Percentiles rank a stretch among this genome's conserved stretches.
Evolutionary conservation across 1,140 invertebrate genomes (phyloP).

Genomic region (Saxidomus purpurata): DNA sequence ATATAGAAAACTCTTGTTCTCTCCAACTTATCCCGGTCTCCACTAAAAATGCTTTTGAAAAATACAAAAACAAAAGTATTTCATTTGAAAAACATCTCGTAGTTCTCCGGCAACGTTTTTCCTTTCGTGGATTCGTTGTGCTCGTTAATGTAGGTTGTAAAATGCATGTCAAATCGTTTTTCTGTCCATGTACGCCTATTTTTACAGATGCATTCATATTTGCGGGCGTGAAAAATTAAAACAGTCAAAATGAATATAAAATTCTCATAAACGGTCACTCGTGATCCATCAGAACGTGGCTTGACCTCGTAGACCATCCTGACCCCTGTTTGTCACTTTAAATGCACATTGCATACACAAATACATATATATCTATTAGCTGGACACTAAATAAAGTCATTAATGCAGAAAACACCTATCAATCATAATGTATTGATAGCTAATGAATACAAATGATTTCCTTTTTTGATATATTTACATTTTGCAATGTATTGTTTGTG

Average conservation of each 20-base stretch:
- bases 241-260: not conserved
- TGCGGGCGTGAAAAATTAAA: not conserved
- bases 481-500: not conserved
- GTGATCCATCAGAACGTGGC: not conserved
- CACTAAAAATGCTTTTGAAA: no score
- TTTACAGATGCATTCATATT: no score
- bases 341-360: not conserved
- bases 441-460: not conserved
- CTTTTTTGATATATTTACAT: not conserved
- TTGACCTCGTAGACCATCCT: conserved; percentile 3
- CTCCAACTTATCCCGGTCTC: no score
- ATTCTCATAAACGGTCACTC: not conserved
- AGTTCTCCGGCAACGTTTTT: no score
- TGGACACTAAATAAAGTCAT: not conserved
- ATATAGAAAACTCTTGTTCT: no score
- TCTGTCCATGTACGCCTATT: no score
- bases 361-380: conserved; percentile 25
- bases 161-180: no score
- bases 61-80: no score
- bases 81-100: no score
- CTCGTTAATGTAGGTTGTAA: no score
- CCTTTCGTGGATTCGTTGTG: no score
- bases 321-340: conserved; percentile 15
- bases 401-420: not conserved
- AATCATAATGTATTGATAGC: not conserved